These are phyloP conservation scores for Salpingus planirostris DNA, from an alignment of 2,888 invertebrate genomes.

Conservation along the genomic window DNA sequence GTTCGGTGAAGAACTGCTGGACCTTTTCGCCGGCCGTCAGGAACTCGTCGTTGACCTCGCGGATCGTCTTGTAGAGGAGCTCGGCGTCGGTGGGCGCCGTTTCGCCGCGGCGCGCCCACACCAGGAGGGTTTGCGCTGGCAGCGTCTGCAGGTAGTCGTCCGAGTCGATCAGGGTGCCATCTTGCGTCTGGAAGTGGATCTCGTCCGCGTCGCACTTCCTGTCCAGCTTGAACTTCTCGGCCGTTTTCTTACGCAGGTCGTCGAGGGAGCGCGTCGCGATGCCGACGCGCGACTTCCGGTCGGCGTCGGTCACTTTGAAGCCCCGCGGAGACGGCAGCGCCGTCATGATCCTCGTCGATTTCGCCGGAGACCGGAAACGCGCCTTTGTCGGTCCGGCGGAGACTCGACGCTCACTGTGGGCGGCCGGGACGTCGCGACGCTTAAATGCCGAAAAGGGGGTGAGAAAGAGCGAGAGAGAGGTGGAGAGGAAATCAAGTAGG, in stretches of 20 bases:
- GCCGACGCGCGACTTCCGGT: conserved; percentile 58
- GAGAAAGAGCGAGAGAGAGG: no score
- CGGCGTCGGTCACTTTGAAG: conserved; percentile 63
- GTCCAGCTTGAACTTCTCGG: conserved; percentile 48
- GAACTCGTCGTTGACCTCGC: conserved; percentile 58
- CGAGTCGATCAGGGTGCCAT: conserved; percentile 63
- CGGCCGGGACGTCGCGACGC: no score
- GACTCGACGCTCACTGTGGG: no score
- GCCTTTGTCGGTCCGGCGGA: no score
- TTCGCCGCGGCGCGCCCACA: conserved; percentile 43
- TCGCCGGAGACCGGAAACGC: no score
- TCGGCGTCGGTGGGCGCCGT: conserved; percentile 53
- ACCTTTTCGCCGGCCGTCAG: conserved; percentile 62
- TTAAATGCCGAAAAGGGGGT: no score
- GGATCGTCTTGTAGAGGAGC: conserved; percentile 59
- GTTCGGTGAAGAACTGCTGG: conserved; percentile 64
- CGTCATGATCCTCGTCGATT: no score
- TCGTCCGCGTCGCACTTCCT: conserved; percentile 28
- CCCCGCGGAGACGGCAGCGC: conserved; percentile 51
- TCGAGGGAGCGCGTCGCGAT: conserved; percentile 58
- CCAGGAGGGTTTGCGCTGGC: conserved; percentile 65
- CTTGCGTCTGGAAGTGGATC: conserved; percentile 41
- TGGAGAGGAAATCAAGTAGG: conserved; percentile 26
- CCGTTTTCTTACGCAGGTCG: conserved; percentile 60
- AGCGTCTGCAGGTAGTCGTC: conserved; percentile 70